Evolutionary conservation across 2,888 invertebrate species (phyloP), one percentile per base, ranked within the genome.

Genomic region (Rhimphoctona megacephalus): DNA sequence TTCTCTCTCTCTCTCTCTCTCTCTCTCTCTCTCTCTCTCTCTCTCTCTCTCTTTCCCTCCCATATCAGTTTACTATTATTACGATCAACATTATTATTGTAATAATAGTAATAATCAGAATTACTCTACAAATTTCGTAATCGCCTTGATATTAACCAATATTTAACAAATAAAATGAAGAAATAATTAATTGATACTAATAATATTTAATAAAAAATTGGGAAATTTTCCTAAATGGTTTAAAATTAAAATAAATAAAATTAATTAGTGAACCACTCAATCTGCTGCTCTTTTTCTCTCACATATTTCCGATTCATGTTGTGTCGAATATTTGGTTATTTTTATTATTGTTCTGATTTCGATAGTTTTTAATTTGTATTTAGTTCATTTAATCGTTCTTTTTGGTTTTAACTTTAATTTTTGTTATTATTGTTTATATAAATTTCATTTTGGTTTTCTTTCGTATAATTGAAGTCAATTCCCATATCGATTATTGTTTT

Each of bases 41-140:
- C 61, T 36, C 52, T 0, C 33, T 54, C 22, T 83, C 84, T 72
- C 76, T 86, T 87, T 85, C 77, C 61, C 61, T 17, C 17, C 17
- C 30, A 30, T 17, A 61, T 61, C 30, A 17, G 17, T 30, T 61
- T 14, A 17, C 30, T 6, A 30, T 30, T 17, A 61, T 61, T 2
- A 61, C 6, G n/a, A 25, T 49, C 5, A 49, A n/a, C 6, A n/a
- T 49, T 19, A 19, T 61, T 6, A 3, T n/a, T 30, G 25, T 30
- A 61, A 61, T 61, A 30, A 1, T 61, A 4, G 8, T 11, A 7
- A 61, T 61, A 17, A 61, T 30, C 3, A 61, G 17, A 30, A 61
- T 30, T 17, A 17, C 5, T 30, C 6, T 7, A 30, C 2, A 57
- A 25, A 57, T 14, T 3, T 25, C 1, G 11, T 1, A 17, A 57